These are phyloP conservation scores for Tubiluchus corallicola DNA, from an alignment of 2,888 invertebrate genomes.

Conservation along the genomic window DNA sequence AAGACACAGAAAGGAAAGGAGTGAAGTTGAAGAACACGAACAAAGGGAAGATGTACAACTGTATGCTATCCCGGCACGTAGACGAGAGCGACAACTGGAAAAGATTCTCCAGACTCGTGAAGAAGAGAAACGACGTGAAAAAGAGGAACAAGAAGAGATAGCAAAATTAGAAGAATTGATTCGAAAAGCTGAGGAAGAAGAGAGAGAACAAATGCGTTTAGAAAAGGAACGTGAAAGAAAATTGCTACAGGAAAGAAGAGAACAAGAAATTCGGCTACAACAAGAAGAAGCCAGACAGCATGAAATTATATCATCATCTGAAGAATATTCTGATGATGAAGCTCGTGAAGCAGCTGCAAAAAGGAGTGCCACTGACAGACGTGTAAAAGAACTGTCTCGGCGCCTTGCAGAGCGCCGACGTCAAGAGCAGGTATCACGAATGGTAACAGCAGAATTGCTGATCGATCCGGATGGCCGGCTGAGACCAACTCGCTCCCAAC, in stretches of 20 bases:
- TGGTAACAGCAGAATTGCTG: conserved; percentile 30
- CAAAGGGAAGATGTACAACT: conserved; percentile 5
- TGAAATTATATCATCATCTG: conserved; percentile 4
- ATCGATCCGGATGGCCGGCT: conserved; percentile 59
- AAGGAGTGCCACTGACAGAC: not conserved
- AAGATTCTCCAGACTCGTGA: conserved; percentile 4
- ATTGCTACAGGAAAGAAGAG: conserved; percentile 10
- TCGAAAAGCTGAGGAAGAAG: not conserved
- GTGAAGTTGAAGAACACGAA: conserved; percentile 4
- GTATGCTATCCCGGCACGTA: conserved; percentile 5
- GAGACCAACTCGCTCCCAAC: not conserved
- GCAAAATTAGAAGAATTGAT: not conserved
- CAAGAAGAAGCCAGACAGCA: conserved; percentile 15
- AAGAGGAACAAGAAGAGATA: conserved; percentile 9
- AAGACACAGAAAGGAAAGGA: not conserved
- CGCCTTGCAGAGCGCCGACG: not conserved
- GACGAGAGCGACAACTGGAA: conserved; percentile 4
- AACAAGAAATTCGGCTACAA: conserved; percentile 12
- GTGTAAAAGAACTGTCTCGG: not conserved
- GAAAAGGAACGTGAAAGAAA: no score
- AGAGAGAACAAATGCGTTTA: not conserved
- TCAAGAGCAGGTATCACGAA: not conserved
- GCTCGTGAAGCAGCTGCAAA: conserved; percentile 13
- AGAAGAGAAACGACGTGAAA: conserved; percentile 10
- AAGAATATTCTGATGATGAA: conserved; percentile 9